Conservation (phyloP, 1,140 invertebrate species). For the Tetragnatha versicolor region DNA sequence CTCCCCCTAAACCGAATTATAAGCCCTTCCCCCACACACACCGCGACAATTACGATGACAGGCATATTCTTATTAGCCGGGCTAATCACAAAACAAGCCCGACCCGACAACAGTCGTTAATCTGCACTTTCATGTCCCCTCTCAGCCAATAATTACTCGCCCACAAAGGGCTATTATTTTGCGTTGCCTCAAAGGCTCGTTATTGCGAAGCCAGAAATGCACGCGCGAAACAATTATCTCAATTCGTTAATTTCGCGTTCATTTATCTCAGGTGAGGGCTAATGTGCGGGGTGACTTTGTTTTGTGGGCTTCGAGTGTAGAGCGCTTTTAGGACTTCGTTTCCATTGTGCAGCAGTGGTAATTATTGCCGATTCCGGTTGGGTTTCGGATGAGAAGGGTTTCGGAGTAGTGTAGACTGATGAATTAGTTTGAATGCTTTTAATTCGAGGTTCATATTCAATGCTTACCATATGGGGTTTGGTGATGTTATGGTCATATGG, state of each 20-base stretch:
- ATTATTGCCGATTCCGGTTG: too few relatives aligned
- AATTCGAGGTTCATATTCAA: too few relatives aligned
- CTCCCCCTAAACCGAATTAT: too few relatives aligned
- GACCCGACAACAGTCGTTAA: constrained; percentile 2
- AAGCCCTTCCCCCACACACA: too few relatives aligned
- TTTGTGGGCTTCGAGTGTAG: not conserved
- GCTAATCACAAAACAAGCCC: not conserved
- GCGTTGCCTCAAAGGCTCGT: not conserved
- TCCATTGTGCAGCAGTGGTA: too few relatives aligned
- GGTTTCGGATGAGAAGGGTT: too few relatives aligned
- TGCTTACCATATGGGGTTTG: too few relatives aligned
- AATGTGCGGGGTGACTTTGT: not conserved
- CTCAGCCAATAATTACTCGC: constrained; percentile 20
- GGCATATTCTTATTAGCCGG: constrained; percentile 17
- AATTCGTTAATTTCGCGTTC: constrained; percentile 22
- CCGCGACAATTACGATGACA: too few relatives aligned
- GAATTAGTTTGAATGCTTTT: too few relatives aligned
- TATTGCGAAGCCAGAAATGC: constrained; percentile 39
- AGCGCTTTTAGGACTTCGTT: not conserved
- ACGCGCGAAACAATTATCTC: constrained; percentile 23
- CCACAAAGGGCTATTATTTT: constrained; percentile 29
- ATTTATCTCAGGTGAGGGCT: constrained; percentile 20
- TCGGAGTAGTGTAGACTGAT: too few relatives aligned
- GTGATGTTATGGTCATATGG: too few relatives aligned
- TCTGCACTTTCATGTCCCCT: not conserved